Evolutionary conservation across 2,888 invertebrate species (phyloP), one percentile per base, ranked within the genome.

Genomic region (Endomychus coccineus): DNA sequence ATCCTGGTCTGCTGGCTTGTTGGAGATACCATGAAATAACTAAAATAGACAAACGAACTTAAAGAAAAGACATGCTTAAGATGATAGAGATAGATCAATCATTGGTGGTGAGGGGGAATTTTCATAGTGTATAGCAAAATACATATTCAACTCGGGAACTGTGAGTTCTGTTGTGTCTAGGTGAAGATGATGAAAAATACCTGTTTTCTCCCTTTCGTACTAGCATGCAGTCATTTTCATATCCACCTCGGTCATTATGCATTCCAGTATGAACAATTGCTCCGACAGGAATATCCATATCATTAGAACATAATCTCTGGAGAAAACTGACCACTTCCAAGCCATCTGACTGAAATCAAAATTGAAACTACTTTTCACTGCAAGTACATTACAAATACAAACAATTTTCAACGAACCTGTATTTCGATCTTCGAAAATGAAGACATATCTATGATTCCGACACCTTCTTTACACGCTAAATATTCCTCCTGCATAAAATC

Each of bases 361-460:
- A 7, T n/a, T n/a, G n/a, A n/a, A n/a, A n/a, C n/a, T n/a, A n/a
- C n/a, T 25, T 6, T 25, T 19, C 9, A n/a, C 21, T 6, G 6
- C 6, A 19, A n/a, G 9, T 9, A 7, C 6, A n/a, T n/a, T n/a
- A n/a, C n/a, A n/a, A n/a, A n/a, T n/a, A n/a, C n/a, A n/a, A n/a
- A n/a, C n/a, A 11, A 15, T 13, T 4, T 11, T 14, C 13, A 9
- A 32, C 60, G 58, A 62, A 81, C 81, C 64, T 74, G 75, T 31
- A 84, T 73, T 64, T 81, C 77, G 51, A 82, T 78, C 64, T 85
- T 85, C 7, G 80, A 77, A 64, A 83, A 83, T 3, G 81, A 81
- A 23, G 82, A 81, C 79, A 84, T 82, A 54, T 85, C 84, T 44
- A 84, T 80, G 34, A 85, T 71, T 33, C 81, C 82, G 25, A 84